phyloP scores from a whole-genome alignment of 2,797 vertebrate genomes.

The Gambusia yucatana region DNA sequence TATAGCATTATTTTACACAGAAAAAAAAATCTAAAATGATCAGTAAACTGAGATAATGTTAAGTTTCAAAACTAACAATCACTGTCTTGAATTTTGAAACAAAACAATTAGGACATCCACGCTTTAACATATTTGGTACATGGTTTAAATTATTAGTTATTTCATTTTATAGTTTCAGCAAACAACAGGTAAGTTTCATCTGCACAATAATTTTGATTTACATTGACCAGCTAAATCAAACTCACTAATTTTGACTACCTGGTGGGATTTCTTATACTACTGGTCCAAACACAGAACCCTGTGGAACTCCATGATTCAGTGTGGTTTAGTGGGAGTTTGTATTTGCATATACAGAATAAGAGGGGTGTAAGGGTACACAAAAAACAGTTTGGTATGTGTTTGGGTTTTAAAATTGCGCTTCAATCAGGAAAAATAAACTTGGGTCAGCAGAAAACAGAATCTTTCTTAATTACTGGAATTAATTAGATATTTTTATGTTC shows the following conservation, averaged over 20 bases:
- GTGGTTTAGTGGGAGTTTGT: neutral
- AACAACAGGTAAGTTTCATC: neutral
- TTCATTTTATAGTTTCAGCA: neutral
- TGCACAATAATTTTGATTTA: neutral
- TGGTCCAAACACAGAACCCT: neutral
- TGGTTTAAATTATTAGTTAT: neutral
- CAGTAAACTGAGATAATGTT: neutral
- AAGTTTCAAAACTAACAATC: no score
- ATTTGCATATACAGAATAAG: neutral
- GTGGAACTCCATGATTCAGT: neutral
- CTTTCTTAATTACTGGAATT: neutral
- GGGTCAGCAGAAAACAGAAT: neutral
- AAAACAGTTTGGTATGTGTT: neutral
- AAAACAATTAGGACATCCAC: neutral
- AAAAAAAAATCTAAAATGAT: neutral
- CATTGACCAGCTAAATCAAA: no score
- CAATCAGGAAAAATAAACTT: neutral
- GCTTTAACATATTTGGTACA: neutral
- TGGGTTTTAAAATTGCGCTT: neutral
- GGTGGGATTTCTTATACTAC: neutral
- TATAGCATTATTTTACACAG: neutral
- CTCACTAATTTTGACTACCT: neutral
- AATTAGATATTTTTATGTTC: neutral
- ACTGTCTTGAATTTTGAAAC: no score
- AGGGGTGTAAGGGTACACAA: neutral